phyloP scores from a whole-genome alignment of 1,140 invertebrate species.

The Panagrolaimus sp. region DNA sequence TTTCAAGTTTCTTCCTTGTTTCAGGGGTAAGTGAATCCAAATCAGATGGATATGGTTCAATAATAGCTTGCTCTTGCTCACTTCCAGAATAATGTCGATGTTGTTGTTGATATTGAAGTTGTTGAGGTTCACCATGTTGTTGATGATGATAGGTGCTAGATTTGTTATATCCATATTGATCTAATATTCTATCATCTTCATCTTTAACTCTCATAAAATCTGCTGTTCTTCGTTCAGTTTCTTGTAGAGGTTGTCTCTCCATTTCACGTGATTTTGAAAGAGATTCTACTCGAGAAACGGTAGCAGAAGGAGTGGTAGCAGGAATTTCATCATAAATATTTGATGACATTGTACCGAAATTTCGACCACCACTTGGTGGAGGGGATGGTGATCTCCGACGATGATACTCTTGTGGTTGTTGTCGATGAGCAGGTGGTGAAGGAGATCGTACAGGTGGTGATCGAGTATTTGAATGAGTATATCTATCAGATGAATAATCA shows the following conservation, averaged over 20 bases:
- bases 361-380: no score
- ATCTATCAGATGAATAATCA: neutral
- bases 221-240: slow-evolving; percentile 21
- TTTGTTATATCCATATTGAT: slow-evolving; percentile 28
- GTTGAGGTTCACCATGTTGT: neutral
- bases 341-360: no score
- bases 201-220: slow-evolving; percentile 33
- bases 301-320: neutral
- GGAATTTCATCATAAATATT: no score
- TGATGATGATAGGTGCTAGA: neutral
- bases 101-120: no score
- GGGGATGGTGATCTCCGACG: neutral
- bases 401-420: no score
- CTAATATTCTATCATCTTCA: slow-evolving; percentile 36
- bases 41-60: slow-evolving; percentile 12
- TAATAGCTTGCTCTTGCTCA: slow-evolving; percentile 3
- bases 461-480: no score
- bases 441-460: no score
- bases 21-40: neutral
- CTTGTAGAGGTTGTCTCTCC: slow-evolving; percentile 13
- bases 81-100: neutral
- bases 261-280: neutral
- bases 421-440: no score
- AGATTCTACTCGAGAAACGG: neutral
- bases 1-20: neutral